A percentile compares a stretch with the other conserved stretches of the same genome.
Evolutionary conservation across 2,888 invertebrate genomes (phyloP).

Genomic region (Macaria notata): DNA sequence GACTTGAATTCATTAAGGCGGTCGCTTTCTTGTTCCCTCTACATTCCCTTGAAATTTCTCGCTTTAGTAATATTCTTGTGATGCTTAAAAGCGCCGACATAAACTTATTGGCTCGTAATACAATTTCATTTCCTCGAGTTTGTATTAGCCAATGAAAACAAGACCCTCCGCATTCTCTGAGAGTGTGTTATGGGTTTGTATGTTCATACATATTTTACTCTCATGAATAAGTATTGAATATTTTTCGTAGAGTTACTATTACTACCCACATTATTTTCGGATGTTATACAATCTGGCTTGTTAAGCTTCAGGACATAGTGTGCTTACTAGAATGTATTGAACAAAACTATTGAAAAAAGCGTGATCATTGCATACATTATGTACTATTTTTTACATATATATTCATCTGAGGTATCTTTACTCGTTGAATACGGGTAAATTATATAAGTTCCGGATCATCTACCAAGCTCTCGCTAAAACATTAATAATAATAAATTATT

Average conservation of each 20-base stretch:
- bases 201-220: slow-evolving; percentile 59
- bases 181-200: slow-evolving; percentile 39
- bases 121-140: slow-evolving; percentile 28
- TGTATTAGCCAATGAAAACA: slow-evolving; percentile 40
- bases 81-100: slow-evolving; percentile 11
- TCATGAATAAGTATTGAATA: slow-evolving; percentile 65
- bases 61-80: slow-evolving; percentile 4
- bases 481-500: too few relatives aligned
- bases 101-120: slow-evolving; percentile 34
- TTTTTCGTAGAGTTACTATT: slow-evolving; percentile 39
- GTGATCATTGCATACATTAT: too few relatives aligned
- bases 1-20: slow-evolving; percentile 6
- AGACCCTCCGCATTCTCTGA: slow-evolving; percentile 43
- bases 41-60: slow-evolving; percentile 2
- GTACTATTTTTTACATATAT: too few relatives aligned
- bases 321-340: too few relatives aligned
- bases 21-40: slow-evolving; percentile 1
- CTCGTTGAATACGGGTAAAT: too few relatives aligned
- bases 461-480: too few relatives aligned
- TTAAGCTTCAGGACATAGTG: background rate
- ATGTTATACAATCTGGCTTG: slow-evolving; percentile 33
- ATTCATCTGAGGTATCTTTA: too few relatives aligned
- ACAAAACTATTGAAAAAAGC: too few relatives aligned
- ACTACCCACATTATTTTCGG: slow-evolving; percentile 35
- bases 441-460: too few relatives aligned